A percentile compares a stretch with the other conserved stretches of the same genome.
phyloP scores from a whole-genome alignment of 2,888 invertebrate species.

The Sinohyriopsis cumingii region DNA sequence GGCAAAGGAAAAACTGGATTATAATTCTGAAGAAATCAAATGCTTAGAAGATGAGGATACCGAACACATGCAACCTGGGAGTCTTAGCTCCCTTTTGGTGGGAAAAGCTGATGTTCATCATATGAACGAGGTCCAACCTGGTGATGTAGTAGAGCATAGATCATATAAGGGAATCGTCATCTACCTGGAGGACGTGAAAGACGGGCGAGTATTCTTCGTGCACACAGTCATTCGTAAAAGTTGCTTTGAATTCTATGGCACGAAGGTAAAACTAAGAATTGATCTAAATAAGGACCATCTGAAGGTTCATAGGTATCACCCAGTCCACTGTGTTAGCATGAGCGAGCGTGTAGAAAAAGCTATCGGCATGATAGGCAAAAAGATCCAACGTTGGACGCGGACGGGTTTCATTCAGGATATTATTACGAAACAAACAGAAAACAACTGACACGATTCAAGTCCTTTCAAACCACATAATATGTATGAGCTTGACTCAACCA shows the following conservation, averaged over 20 bases:
- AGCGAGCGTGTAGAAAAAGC: constrained; percentile 1
- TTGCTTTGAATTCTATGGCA: background rate
- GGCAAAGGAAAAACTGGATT: constrained; percentile 1
- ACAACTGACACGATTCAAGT: too few relatives aligned
- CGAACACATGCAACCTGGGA: background rate
- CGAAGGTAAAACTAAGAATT: background rate
- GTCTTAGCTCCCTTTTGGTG: constrained; percentile 2
- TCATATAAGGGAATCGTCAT: background rate
- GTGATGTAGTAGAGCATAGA: constrained; percentile 4
- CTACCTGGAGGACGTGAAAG: background rate
- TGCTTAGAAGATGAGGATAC: background rate
- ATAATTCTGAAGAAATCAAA: background rate
- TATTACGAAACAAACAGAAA: too few relatives aligned
- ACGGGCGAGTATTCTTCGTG: constrained; percentile 2
- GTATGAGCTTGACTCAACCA: too few relatives aligned
- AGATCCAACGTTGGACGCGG: constrained; percentile 4
- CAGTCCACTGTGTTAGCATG: constrained; percentile 6
- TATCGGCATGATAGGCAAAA: background rate
- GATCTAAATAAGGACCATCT: constrained; percentile 9
- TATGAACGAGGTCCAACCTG: background rate
- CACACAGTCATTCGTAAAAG: background rate
- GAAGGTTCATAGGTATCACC: constrained; percentile 4
- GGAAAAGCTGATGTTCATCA: constrained; percentile 3
- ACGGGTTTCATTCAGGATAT: constrained; percentile 2
- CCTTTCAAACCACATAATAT: too few relatives aligned